Evolutionary conservation across 2,888 invertebrate species (phyloP).

Genomic region (Byasa hedistus): DNA sequence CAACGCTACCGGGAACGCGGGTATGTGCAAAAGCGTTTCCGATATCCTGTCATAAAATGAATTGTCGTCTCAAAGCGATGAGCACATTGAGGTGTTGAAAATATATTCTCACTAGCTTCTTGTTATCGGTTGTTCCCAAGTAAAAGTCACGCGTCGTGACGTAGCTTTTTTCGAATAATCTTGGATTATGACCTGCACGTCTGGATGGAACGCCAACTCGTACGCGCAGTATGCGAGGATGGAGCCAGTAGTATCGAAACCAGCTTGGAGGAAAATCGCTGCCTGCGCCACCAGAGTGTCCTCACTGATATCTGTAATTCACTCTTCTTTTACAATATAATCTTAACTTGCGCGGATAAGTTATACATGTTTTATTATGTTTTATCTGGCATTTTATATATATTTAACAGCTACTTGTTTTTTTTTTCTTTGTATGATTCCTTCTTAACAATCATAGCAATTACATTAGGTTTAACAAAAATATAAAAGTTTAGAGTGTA

Average conservation of each 20-base stretch:
- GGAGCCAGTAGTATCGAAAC: constrained; percentile 55
- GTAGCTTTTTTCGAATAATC: neutral
- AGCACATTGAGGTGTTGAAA: neutral
- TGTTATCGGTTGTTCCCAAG: too few relatives aligned
- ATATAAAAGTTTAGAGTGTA: too few relatives aligned
- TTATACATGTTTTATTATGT: too few relatives aligned
- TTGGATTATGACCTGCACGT: constrained; percentile 47
- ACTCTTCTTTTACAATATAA: neutral
- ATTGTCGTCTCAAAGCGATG: neutral
- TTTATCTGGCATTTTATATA: too few relatives aligned
- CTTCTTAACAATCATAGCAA: too few relatives aligned
- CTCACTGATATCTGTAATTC: neutral
- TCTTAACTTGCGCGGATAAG: too few relatives aligned
- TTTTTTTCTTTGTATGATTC: too few relatives aligned
- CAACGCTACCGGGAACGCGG: neutral
- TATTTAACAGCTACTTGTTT: too few relatives aligned
- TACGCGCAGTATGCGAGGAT: constrained; percentile 40
- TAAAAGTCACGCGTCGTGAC: neutral
- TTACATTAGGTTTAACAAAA: too few relatives aligned
- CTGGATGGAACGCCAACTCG: constrained; percentile 50
- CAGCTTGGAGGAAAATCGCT: constrained; percentile 55
- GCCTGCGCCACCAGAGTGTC: constrained; percentile 56
- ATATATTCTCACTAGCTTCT: neutral
- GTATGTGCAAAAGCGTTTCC: too few relatives aligned
- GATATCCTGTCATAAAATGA: too few relatives aligned